Evolutionary conservation across 2,113 vertebrate genomes (phyloP).

Genomic region (Pomatostomus ruficeps): DNA sequence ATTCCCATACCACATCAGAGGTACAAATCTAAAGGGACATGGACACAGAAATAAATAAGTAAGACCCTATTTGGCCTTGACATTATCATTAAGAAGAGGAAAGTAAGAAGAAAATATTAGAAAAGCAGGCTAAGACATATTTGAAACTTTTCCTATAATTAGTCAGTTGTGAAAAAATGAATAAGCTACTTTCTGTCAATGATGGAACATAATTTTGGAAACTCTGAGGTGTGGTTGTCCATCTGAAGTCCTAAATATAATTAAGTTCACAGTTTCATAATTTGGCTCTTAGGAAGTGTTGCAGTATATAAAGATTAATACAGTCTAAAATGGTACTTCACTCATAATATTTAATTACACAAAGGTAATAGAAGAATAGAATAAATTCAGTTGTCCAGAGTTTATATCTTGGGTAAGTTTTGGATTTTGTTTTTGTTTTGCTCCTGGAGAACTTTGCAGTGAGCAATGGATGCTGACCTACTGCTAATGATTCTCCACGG

Average conservation of each 20-base stretch:
- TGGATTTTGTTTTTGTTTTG: not conserved
- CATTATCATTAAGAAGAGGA: not conserved
- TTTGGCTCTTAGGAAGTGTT: fast-evolving
- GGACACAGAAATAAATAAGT: not conserved
- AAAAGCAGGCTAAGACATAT: not conserved
- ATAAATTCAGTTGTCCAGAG: not conserved
- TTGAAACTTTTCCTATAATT: not conserved
- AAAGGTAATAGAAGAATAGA: not conserved
- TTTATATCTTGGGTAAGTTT: constrained; percentile 21
- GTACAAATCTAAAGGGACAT: not conserved
- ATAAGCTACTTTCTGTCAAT: not conserved
- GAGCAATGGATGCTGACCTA: constrained; percentile 10
- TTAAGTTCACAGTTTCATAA: not conserved
- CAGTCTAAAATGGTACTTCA: not conserved
- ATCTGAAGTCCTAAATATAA: not conserved
- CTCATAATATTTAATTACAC: not conserved
- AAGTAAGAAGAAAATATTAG: not conserved
- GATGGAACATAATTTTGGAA: not conserved
- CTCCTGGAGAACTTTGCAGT: not conserved
- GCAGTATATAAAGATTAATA: not conserved
- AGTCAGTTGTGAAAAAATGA: not conserved
- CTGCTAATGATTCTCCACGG: not conserved
- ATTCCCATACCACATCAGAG: not conserved
- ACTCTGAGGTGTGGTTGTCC: not conserved
- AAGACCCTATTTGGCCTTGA: not conserved